Percentiles rank a stretch among this genome's conserved stretches.
Evolutionary conservation across 2,888 invertebrate species (phyloP).

Genomic region (Nomada fabriciana): DNA sequence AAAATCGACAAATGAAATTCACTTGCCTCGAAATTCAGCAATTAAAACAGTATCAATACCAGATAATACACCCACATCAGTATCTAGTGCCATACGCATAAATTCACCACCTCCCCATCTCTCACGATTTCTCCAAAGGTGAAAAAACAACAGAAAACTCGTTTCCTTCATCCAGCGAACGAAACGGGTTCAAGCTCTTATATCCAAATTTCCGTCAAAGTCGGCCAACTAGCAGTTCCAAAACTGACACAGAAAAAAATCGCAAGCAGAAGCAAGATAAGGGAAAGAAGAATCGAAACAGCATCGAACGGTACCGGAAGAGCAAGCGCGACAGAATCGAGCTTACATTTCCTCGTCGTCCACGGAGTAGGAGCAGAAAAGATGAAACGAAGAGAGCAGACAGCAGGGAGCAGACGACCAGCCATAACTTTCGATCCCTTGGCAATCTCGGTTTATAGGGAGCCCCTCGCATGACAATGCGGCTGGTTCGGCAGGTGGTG

Average conservation of each 20-base stretch:
- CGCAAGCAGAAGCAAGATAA: no score
- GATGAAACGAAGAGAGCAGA: slow-evolving; percentile 17
- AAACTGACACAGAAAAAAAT: no score
- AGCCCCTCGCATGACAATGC: slow-evolving; percentile 73
- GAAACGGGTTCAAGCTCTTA: background rate
- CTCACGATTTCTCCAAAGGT: background rate
- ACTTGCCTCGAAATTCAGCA: no score
- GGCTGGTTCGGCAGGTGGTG: slow-evolving; percentile 63
- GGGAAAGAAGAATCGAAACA: background rate
- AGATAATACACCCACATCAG: no score
- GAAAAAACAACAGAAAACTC: slow-evolving; percentile 62
- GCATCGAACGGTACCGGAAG: slow-evolving; percentile 7
- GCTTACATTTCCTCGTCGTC: slow-evolving; percentile 59
- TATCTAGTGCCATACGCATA: no score
- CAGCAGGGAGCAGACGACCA: slow-evolving; percentile 54
- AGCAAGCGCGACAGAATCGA: slow-evolving; percentile 51
- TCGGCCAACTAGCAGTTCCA: no score
- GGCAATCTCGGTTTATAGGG: slow-evolving; percentile 76
- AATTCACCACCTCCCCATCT: no score
- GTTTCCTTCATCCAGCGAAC: slow-evolving; percentile 49
- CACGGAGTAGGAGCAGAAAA: slow-evolving; percentile 23
- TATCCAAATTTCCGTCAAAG: slow-evolving; percentile 47
- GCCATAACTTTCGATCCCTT: slow-evolving; percentile 73
- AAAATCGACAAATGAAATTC: no score
- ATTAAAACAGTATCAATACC: no score